Conservation (phyloP, 1,140 invertebrate genomes). For the Nephila pilipes region DNA sequence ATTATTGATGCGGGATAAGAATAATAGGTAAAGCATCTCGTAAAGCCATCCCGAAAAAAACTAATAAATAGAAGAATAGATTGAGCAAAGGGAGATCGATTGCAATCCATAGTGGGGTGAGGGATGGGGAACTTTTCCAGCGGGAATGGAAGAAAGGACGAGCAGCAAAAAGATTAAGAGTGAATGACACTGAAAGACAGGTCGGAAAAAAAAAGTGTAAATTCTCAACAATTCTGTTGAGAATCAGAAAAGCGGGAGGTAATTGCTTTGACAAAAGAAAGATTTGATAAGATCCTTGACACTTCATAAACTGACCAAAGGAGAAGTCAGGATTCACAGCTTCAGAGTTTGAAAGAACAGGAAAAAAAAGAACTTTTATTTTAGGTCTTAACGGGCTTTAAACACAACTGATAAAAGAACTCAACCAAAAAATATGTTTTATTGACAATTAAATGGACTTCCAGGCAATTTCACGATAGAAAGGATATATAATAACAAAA, state of each 20-base stretch:
- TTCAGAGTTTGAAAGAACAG: neutral
- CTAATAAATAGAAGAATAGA: neutral
- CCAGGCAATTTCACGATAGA: too few relatives aligned
- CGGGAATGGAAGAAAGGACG: neutral
- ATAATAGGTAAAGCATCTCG: slow-evolving; percentile 24
- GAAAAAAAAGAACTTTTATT: neutral
- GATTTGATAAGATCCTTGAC: slow-evolving; percentile 2
- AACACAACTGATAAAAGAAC: too few relatives aligned
- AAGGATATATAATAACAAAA: too few relatives aligned
- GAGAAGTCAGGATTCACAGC: neutral
- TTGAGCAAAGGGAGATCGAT: neutral
- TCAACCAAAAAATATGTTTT: too few relatives aligned
- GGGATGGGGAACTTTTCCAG: too few relatives aligned
- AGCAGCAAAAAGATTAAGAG: neutral
- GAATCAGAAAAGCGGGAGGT: slow-evolving; percentile 20
- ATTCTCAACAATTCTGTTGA: slow-evolving; percentile 33
- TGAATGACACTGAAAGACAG: slow-evolving; percentile 25
- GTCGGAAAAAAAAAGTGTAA: neutral
- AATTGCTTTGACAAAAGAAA: slow-evolving; percentile 49
- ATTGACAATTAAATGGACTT: too few relatives aligned
- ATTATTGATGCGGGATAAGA: slow-evolving; percentile 51
- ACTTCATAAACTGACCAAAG: neutral
- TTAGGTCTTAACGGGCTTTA: neutral
- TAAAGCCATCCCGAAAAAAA: neutral
- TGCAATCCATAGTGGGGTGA: neutral